These are phyloP conservation scores for Cossypha dichroa DNA, from an alignment of 2,797 vertebrate genomes.

Conservation along the genomic window DNA sequence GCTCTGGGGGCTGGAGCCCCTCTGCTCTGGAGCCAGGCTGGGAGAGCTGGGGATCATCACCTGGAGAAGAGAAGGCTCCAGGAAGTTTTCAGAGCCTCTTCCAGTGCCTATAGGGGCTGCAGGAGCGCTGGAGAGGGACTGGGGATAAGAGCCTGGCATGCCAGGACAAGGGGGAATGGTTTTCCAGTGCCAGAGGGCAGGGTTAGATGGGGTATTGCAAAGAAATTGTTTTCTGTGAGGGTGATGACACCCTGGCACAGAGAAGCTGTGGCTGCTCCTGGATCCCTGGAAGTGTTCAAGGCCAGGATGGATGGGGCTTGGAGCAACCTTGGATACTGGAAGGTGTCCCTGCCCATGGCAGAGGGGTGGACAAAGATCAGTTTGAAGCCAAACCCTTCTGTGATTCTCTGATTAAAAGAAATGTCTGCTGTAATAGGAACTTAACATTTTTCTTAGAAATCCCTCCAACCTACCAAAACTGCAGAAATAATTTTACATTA, in stretches of 20 bases:
- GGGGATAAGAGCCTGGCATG: too few species aligned
- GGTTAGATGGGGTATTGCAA: too few species aligned
- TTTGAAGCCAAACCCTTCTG: not conserved
- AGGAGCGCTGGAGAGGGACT: too few species aligned
- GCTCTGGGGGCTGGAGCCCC: rapidly evolving
- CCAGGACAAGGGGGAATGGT: too few species aligned
- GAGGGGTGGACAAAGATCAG: not conserved
- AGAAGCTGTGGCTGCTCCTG: not conserved
- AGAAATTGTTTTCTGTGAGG: not conserved
- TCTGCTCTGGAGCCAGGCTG: too few species aligned
- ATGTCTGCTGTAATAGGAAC: not conserved
- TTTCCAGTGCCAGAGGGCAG: too few species aligned
- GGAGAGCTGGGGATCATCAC: too few species aligned
- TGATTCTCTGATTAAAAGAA: not conserved
- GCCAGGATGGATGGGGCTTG: rapidly evolving
- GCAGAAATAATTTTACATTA: not conserved
- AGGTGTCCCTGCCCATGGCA: not conserved
- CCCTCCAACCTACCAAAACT: not conserved
- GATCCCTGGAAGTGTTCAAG: not conserved
- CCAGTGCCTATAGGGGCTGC: too few species aligned
- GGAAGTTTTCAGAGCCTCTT: too few species aligned
- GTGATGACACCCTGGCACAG: not conserved
- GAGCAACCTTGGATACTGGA: rapidly evolving
- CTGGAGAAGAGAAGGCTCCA: too few species aligned
- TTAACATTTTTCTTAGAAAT: not conserved